Percentiles rank a stretch among this genome's conserved stretches.
Conservation (phyloP, 2,113 vertebrate genomes). For the Romanogobio albipinnatus region DNA sequence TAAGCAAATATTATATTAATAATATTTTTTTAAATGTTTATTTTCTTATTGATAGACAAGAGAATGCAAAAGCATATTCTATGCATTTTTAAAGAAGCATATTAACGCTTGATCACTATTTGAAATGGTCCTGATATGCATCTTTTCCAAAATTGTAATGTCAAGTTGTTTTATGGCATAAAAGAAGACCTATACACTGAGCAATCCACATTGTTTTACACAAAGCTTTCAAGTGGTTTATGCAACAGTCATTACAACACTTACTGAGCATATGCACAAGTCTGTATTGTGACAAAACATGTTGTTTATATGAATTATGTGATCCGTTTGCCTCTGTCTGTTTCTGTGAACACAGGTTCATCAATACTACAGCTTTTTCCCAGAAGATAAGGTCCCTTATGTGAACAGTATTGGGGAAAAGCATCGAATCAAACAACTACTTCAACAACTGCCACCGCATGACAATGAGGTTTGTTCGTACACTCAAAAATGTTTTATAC, state of each 20-base stretch:
- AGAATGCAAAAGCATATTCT: neutral
- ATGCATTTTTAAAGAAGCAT: neutral
- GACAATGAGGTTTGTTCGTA: constrained; percentile 90
- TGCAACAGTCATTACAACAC: no score
- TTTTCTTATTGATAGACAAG: neutral
- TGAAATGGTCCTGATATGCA: neutral
- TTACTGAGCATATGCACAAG: neutral
- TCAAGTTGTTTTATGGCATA: no score
- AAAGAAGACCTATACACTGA: no score
- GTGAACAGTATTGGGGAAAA: constrained; percentile 98
- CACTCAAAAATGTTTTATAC: neutral
- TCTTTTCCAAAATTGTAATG: no score
- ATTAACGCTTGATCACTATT: neutral
- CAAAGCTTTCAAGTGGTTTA: no score
- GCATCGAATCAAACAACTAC: constrained; percentile 92
- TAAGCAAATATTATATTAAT: no score
- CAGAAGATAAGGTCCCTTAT: constrained; percentile 96
- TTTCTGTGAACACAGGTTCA: constrained; percentile 79
- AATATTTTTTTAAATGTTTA: neutral
- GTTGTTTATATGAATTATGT: neutral
- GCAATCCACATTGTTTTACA: no score
- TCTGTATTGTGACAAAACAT: constrained; percentile 4
- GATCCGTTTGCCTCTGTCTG: constrained; percentile 2
- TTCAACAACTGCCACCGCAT: constrained; percentile 95
- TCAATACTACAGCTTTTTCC: constrained; percentile 96